Evolutionary conservation across 2,797 vertebrate species (phyloP), one percentile per base, ranked within the genome.

Genomic region (Novumbra hubbsi): DNA sequence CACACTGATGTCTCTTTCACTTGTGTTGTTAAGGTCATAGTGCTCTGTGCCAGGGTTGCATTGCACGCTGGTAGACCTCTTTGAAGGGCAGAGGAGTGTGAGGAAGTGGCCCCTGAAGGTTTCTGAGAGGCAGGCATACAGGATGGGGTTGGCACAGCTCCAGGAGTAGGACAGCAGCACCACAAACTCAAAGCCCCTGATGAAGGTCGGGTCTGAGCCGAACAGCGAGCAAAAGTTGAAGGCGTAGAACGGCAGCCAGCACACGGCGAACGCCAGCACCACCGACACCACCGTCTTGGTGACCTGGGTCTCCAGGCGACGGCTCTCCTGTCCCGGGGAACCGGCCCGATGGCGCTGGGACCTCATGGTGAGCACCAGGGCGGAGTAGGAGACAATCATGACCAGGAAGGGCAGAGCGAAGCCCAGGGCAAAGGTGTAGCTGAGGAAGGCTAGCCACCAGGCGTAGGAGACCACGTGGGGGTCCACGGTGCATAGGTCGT

Each of bases 71-170:
- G 82, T 72, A 48, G 85, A 34, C 21, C 78, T 70, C 74, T 90
- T 91, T 32, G 68, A 45, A 0, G 86, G 85, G 64, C 92, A 93
- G 66, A 94, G 90, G 16, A 94, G 89, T 1, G 73, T 38, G 62
- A 69, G 77, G 80, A 94, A 94, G 81, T 94, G 84, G 28, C 79
- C 87, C 45, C 92, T 78, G 76, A 94, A 93, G 15, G 88, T 90
- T 64, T 92, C 88, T 0, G 93, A 94, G 65, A 94, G 76, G 76
- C 90, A 93, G 60, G 90, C 89, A 15, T 95, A 94, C 45, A 95
- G 88, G 52, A 94, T 90, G 30, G 94, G 93, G 76, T 94, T 94
- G 1, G 91, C 90, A 0, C 93, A 94, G 84, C 94, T 95, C 93
- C 93, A 94, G 0, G 92, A 91, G 77, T 95, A 95, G 0, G 94